Evolutionary conservation across 2,888 invertebrate genomes (phyloP), one percentile per base, ranked within the genome.

Genomic region (Drosophila antonietae): DNA sequence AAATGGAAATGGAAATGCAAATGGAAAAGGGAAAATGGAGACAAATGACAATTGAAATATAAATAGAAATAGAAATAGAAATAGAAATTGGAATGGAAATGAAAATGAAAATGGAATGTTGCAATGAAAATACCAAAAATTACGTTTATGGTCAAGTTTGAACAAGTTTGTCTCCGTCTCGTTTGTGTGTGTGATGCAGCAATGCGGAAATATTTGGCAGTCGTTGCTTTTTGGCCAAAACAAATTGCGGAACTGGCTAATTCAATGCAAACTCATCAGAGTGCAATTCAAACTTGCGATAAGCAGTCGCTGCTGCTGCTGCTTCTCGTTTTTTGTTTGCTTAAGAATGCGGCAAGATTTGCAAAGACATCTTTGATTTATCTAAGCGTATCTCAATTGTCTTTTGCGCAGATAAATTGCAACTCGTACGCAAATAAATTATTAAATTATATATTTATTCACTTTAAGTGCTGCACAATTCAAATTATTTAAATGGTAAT

Each of bases 201-300:
- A 51, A 53, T 75, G 66, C 68, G 75, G 60, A 77, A 77, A 61
- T 64, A 58, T 64, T 64, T 47, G 51, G 23, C 15, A 51, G 37
- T 15, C 57, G 33, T 57, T 62, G 56, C 53, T 68, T 15, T n/a
- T 23, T 63, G 65, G 65, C 51, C 49, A 59, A 61, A 58, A 35
- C 53, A 65, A 73, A 68, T 78, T 78, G 61, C 58, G 44, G 35
- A 73, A 73, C 59, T 59, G 61, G 37, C 68, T 55, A 68, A 75
- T 63, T 67, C 60, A 52, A 72, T 64, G 73, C 37, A 47, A 69
- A 69, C 61, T 62, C 70, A 64, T 55, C 55, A 7, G 51, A 68
- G 44, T 68, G 69, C 79, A 76, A 74, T 76, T 75, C 35, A 28
- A 59, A 47, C 12, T 55, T 49, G 53, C 8, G 59, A 62, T 61